A percentile compares a stretch with the other conserved stretches of the same genome.
Conservation (phyloP, 2,113 vertebrate genomes). For the Vulpes lagopus region DNA sequence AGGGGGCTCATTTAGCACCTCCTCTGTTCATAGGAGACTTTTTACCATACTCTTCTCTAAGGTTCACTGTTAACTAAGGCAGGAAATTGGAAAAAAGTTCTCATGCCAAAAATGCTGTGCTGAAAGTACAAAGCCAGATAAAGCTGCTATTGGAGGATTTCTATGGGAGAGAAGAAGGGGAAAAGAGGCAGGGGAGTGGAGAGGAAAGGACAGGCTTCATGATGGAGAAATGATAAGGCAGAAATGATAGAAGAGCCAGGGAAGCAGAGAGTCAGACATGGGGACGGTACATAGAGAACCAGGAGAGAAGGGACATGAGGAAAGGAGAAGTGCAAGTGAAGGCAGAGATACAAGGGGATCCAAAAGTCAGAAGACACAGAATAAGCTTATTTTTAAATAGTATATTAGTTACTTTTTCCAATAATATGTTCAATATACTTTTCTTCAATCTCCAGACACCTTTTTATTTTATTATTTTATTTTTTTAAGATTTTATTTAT, state of each 20-base stretch:
- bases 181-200: accelerated
- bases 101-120: slow-evolving; percentile 10
- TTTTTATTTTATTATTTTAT: neutral
- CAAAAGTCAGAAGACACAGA: neutral
- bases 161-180: neutral
- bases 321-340: neutral
- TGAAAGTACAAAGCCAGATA: slow-evolving; percentile 21
- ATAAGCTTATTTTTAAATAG: neutral
- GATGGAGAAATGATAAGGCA: neutral
- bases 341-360: neutral
- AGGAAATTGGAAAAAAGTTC: slow-evolving; percentile 56
- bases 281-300: neutral
- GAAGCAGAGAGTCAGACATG: neutral
- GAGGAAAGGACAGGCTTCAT: neutral
- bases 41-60: neutral
- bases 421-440: neutral
- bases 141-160: neutral
- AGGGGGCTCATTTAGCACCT: neutral
- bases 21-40: neutral
- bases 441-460: neutral
- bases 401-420: neutral
- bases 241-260: neutral
- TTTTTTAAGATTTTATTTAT: no score
- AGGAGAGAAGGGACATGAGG: neutral
- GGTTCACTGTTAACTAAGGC: neutral